Conservation (phyloP, 2,797 vertebrate species). For the Peromyscus aztecus region DNA sequence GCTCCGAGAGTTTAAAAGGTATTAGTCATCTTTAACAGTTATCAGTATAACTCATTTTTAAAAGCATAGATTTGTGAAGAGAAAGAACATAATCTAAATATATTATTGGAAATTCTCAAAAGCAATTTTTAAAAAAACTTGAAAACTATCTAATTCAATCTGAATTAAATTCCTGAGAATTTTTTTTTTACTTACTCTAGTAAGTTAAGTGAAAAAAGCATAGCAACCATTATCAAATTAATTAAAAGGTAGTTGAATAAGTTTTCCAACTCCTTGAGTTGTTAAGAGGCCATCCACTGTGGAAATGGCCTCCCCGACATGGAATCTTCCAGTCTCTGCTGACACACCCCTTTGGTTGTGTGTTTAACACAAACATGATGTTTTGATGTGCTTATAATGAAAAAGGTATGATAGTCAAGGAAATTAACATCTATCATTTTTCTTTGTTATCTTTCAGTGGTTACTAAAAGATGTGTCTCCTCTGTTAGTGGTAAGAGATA, state of each 20-base stretch:
- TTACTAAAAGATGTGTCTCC: background rate
- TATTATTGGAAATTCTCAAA: background rate
- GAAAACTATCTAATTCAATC: background rate
- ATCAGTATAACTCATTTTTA: background rate
- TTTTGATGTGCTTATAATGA: background rate
- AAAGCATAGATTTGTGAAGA: background rate
- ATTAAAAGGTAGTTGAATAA: background rate
- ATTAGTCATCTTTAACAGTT: background rate
- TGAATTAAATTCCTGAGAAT: background rate
- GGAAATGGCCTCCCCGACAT: background rate
- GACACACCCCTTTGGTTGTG: background rate
- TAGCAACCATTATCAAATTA: background rate
- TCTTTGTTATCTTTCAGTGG: background rate
- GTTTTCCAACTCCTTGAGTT: background rate
- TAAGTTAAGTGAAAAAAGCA: background rate
- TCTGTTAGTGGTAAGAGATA: background rate
- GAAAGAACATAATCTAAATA: background rate
- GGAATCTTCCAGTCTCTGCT: background rate
- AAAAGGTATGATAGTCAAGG: background rate
- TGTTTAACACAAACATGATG: background rate
- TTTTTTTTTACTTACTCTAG: background rate
- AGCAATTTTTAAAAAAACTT: background rate
- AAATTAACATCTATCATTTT: background rate
- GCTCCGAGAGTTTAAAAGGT: background rate
- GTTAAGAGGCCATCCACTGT: background rate